Percentiles rank a stretch among this genome's conserved stretches.
These are phyloP conservation scores for Muschampia plurimacula DNA, from an alignment of 2,888 invertebrate species.

Conservation along the genomic window DNA sequence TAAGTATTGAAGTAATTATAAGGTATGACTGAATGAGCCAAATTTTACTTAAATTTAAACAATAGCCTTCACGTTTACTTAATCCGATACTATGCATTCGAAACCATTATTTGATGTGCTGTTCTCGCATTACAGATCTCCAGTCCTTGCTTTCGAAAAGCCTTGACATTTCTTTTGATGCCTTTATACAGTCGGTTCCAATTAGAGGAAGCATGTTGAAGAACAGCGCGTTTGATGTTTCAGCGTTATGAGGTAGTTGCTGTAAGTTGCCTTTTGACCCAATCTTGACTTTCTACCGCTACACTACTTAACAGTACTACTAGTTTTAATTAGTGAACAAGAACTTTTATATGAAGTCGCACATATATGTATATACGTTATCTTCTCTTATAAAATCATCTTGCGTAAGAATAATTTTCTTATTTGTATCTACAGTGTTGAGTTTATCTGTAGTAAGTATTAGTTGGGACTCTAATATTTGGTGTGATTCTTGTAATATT, in stretches of 20 bases:
- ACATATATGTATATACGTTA: too few species aligned
- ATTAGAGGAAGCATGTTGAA: slow-evolving; percentile 20
- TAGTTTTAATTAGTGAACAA: not conserved
- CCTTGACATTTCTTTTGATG: slow-evolving; percentile 33
- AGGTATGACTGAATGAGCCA: not conserved
- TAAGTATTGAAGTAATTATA: not conserved
- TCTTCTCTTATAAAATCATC: not conserved
- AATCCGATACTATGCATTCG: slow-evolving; percentile 1
- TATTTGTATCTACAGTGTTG: not conserved
- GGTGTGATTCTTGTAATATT: too few species aligned
- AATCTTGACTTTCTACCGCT: slow-evolving; percentile 1
- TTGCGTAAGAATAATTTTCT: not conserved
- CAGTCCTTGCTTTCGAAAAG: slow-evolving; percentile 27
- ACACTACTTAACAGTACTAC: not conserved
- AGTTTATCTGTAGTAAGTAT: too few species aligned
- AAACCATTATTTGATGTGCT: slow-evolving; percentile 19
- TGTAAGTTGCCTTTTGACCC: slow-evolving; percentile 13
- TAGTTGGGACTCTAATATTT: too few species aligned
- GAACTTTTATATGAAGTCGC: not conserved
- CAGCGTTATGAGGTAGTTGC: not conserved
- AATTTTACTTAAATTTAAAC: not conserved
- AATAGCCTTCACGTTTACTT: slow-evolving; percentile 2
- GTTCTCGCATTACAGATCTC: slow-evolving; percentile 11
- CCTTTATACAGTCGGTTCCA: slow-evolving; percentile 17
- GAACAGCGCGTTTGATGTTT: slow-evolving; percentile 3